Conservation (phyloP, 2,113 vertebrate genomes). For the Sphaerodactylus townsendi region DNA sequence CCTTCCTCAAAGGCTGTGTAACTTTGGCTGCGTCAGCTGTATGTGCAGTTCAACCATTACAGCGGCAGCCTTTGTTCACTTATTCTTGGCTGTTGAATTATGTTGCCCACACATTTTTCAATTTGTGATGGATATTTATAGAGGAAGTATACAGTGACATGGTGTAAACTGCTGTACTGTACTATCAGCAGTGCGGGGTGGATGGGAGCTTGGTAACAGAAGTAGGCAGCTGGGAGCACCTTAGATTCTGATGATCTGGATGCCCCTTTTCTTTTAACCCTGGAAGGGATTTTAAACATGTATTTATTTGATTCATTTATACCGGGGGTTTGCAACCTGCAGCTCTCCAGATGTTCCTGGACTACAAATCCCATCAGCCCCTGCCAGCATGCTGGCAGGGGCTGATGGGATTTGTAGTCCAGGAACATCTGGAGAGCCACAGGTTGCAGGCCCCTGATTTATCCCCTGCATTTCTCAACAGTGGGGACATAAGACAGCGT, state of each 20-base stretch:
- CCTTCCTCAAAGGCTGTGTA: slow-evolving; percentile 4
- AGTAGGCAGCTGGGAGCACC: fast-evolving
- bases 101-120: slow-evolving; percentile 35
- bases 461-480: too few relatives aligned
- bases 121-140: slow-evolving; percentile 48
- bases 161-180: slow-evolving; percentile 10
- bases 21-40: slow-evolving; percentile 1
- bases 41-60: slow-evolving; percentile 5
- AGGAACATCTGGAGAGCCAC: too few relatives aligned
- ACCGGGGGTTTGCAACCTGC: too few relatives aligned
- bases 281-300: background rate
- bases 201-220: background rate
- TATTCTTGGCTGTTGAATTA: slow-evolving; percentile 52
- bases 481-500: too few relatives aligned
- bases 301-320: too few relatives aligned
- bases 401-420: too few relatives aligned
- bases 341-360: too few relatives aligned
- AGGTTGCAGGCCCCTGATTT: too few relatives aligned
- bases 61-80: slow-evolving; percentile 52
- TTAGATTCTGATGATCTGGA: background rate
- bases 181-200: background rate
- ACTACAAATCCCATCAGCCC: too few relatives aligned
- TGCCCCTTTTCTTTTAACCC: background rate
- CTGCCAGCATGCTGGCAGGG: too few relatives aligned
- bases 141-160: slow-evolving; percentile 17